Conservation (phyloP, 2,113 vertebrate genomes). For the Aramus guarauna region DNA sequence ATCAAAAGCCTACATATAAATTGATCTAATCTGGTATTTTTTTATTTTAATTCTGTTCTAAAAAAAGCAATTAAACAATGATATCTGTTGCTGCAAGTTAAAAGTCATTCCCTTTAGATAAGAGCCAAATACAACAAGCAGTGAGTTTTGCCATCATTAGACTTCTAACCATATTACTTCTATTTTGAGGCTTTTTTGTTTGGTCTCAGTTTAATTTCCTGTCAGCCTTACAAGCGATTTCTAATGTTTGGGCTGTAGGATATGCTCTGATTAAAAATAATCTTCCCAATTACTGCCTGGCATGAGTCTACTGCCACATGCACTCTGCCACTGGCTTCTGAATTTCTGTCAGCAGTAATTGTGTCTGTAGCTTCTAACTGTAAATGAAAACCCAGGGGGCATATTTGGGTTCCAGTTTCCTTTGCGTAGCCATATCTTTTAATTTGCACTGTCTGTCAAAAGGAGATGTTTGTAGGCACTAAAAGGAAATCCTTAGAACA, state of each 20-base stretch:
- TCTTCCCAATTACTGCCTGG: slow-evolving; percentile 79
- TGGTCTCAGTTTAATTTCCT: slow-evolving; percentile 80
- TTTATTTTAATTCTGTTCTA: slow-evolving; percentile 29
- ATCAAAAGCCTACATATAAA: background rate
- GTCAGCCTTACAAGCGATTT: slow-evolving; percentile 76
- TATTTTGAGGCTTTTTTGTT: slow-evolving; percentile 67
- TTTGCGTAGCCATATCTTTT: slow-evolving; percentile 72
- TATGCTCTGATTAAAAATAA: slow-evolving; percentile 84
- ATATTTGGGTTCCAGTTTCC: slow-evolving; percentile 70
- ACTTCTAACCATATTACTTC: slow-evolving; percentile 56
- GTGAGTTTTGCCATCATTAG: slow-evolving; percentile 62
- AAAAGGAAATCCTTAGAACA: slow-evolving; percentile 67
- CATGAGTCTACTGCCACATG: slow-evolving; percentile 65
- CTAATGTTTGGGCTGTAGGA: slow-evolving; percentile 79
- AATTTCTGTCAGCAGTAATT: slow-evolving; percentile 77
- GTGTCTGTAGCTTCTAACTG: slow-evolving; percentile 73
- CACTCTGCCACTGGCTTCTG: slow-evolving; percentile 71
- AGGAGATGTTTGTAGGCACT: slow-evolving; percentile 52
- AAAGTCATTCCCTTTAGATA: slow-evolving; percentile 40
- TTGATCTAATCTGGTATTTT: background rate
- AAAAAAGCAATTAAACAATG: slow-evolving; percentile 63
- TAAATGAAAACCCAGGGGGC: slow-evolving; percentile 82
- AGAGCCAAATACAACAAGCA: slow-evolving; percentile 53
- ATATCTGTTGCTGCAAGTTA: slow-evolving; percentile 41
- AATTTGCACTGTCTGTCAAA: slow-evolving; percentile 82